Conservation (phyloP, 2,888 invertebrate genomes). For the Willowsia nigromaculata region DNA sequence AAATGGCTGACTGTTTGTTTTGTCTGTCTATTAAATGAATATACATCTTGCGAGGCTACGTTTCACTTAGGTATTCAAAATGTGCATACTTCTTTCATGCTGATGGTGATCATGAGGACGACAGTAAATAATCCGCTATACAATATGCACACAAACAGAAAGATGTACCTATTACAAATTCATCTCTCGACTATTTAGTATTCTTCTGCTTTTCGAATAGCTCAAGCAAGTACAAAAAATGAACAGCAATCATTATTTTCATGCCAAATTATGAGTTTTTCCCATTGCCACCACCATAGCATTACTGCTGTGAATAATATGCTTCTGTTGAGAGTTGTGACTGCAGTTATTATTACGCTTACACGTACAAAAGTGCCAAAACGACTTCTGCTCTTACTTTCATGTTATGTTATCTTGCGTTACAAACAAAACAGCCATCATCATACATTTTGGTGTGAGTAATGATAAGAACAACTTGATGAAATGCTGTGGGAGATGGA, state of each 20-base stretch:
- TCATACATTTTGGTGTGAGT: background rate
- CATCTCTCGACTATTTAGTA: background rate
- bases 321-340: background rate
- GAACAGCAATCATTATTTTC: conserved; percentile 61
- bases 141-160: background rate
- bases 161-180: background rate
- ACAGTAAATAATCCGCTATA: background rate
- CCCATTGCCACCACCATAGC: conserved; percentile 36
- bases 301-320: background rate
- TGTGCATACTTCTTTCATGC: background rate
- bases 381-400: conserved; percentile 8
- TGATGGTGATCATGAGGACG: background rate
- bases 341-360: conserved; percentile 7
- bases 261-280: conserved; percentile 61
- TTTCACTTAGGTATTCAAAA: no score
- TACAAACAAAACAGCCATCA: conserved; percentile 14
- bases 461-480: background rate
- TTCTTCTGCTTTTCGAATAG: conserved; percentile 26
- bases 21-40: background rate
- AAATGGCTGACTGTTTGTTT: conserved; percentile 6
- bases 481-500: background rate
- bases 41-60: no score
- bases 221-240: conserved; percentile 36
- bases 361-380: conserved; percentile 22
- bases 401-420: background rate